These are phyloP conservation scores for Lordiphosa stackelbergi DNA, from an alignment of 1,140 invertebrate genomes.

Conservation along the genomic window DNA sequence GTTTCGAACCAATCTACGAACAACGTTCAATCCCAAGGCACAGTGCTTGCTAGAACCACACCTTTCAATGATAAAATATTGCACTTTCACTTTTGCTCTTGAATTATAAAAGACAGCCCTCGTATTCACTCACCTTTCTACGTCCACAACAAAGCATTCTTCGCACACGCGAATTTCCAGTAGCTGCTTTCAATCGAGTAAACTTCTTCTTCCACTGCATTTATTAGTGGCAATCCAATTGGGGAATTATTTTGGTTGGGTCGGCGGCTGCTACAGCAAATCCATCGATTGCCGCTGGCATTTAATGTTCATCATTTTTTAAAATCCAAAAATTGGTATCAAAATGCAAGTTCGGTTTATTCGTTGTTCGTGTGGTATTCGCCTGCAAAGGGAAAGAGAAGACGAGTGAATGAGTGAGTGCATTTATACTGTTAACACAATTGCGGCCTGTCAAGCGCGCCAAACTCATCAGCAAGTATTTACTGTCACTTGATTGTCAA, in stretches of 20 bases:
- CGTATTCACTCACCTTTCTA: conserved; percentile 85
- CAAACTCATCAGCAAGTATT: conserved; percentile 53
- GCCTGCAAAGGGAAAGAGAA: conserved; percentile 32
- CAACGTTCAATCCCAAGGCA: too few relatives aligned
- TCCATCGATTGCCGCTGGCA: conserved; percentile 27
- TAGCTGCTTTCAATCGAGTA: conserved; percentile 84
- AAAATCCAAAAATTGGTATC: conserved; percentile 35
- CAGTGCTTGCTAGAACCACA: too few relatives aligned
- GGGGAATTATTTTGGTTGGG: conserved; percentile 46
- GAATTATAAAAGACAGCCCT: too few relatives aligned
- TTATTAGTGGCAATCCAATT: conserved; percentile 76
- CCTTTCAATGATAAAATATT: too few relatives aligned
- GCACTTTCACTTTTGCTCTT: too few relatives aligned
- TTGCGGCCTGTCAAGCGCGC: conserved; percentile 17
- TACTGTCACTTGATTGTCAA: conserved; percentile 67
- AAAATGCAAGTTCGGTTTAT: conserved; percentile 63
- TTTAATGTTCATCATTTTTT: conserved; percentile 23
- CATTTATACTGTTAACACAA: conserved; percentile 18
- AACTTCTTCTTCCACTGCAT: conserved; percentile 88
- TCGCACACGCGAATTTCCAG: conserved; percentile 85
- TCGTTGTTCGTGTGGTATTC: conserved; percentile 58
- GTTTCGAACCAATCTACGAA: too few relatives aligned
- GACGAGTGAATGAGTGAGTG: conserved; percentile 3
- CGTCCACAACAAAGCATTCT: conserved; percentile 92
- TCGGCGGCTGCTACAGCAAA: conserved; percentile 6